These are phyloP conservation scores for Euwallacea fornicatus DNA, from an alignment of 1,140 invertebrate genomes.

Conservation along the genomic window DNA sequence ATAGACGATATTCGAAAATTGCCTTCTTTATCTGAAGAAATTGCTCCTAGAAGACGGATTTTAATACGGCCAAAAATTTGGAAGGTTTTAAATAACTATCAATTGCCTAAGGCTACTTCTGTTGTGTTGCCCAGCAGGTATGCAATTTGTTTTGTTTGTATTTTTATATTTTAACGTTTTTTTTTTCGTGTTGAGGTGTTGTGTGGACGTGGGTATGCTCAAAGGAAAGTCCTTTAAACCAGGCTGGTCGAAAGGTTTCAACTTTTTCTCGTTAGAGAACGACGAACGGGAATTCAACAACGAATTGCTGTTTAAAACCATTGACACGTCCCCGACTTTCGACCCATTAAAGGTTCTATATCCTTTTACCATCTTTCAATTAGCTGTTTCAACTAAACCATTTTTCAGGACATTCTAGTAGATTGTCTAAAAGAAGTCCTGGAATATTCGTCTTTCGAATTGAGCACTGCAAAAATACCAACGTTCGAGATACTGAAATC, in stretches of 20 bases:
- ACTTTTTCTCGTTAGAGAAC: conserved; percentile 51
- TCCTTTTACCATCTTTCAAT: background rate
- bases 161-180: too few relatives aligned
- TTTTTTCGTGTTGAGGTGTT: conserved; percentile 49
- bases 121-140: conserved; percentile 25
- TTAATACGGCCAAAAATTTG: conserved; percentile 39
- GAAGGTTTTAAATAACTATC: conserved; percentile 38
- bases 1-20: conserved; percentile 35
- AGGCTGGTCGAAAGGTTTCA: conserved; percentile 73
- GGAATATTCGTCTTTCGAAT: conserved; percentile 34
- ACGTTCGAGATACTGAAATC: conserved; percentile 42
- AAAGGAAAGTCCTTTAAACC: conserved; percentile 72
- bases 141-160: too few relatives aligned
- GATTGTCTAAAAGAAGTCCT: conserved; percentile 39
- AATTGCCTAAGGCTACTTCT: conserved; percentile 7
- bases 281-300: conserved; percentile 13
- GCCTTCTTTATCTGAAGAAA: conserved; percentile 25
- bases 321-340: conserved; percentile 21
- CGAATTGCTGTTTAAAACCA: conserved; percentile 24
- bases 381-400: background rate
- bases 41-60: conserved; percentile 14
- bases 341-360: conserved; percentile 36
- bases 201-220: conserved; percentile 66
- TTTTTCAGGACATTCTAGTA: conserved; percentile 46
- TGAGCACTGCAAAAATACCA: conserved; percentile 38